phyloP scores from a whole-genome alignment of 2,888 invertebrate genomes.

The Thysanoteuthis rhombus region DNA sequence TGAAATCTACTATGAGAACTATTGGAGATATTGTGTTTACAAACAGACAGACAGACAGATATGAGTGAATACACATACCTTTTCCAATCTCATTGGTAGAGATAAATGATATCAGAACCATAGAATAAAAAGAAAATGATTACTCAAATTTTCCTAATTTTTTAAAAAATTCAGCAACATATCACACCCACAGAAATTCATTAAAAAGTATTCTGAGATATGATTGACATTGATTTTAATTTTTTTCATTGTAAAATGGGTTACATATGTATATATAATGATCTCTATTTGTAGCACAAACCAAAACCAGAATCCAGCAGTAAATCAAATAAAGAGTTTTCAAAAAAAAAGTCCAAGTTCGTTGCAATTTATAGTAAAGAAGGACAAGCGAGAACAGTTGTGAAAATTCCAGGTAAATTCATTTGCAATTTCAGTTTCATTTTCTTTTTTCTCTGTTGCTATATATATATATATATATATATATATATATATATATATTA shows the following conservation, averaged over 20 bases:
- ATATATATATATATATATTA: too few species aligned
- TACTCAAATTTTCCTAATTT: too few species aligned
- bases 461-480: too few species aligned
- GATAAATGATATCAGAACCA: too few species aligned
- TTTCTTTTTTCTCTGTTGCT: too few species aligned
- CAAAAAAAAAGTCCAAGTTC: slow-evolving; percentile 74
- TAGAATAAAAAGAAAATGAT: too few species aligned
- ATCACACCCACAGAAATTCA: not conserved
- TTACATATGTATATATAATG: not conserved
- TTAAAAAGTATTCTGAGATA: not conserved
- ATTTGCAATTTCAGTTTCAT: too few species aligned
- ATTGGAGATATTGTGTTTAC: too few species aligned
- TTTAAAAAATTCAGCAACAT: not conserved
- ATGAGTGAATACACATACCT: too few species aligned
- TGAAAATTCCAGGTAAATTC: slow-evolving; percentile 69
- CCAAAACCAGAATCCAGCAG: not conserved
- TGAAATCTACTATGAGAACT: too few species aligned
- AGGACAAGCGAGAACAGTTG: slow-evolving; percentile 72
- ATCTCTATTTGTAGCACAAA: not conserved
- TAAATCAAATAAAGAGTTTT: slow-evolving; percentile 33
- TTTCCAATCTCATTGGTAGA: too few species aligned
- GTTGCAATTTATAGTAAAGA: slow-evolving; percentile 81
- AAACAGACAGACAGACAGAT: too few species aligned
- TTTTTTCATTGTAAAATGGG: not conserved
- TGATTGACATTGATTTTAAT: not conserved